Percentiles rank a stretch among this genome's conserved stretches.
phyloP scores from a whole-genome alignment of 2,113 vertebrate genomes.

The Ammospiza nelsoni region DNA sequence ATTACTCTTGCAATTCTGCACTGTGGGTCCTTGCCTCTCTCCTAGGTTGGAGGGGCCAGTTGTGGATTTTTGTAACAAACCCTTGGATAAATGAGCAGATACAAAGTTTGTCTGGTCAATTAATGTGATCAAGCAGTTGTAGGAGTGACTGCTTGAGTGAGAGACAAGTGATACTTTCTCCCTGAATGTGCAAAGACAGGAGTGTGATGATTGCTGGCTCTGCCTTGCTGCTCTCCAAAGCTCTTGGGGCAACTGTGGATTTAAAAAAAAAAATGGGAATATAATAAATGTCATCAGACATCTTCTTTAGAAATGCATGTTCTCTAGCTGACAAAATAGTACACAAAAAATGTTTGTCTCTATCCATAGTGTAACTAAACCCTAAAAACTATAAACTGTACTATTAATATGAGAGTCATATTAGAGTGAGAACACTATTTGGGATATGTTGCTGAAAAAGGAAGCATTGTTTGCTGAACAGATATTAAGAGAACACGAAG shows the following conservation, averaged over 20 bases:
- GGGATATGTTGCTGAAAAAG: neutral
- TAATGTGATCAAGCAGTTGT: neutral
- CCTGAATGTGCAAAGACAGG: neutral
- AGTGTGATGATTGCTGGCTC: neutral
- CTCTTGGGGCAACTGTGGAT: neutral
- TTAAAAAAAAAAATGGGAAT: neutral
- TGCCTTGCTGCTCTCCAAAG: neutral
- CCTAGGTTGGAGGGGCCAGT: accelerated
- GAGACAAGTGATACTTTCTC: neutral
- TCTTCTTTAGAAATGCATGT: neutral
- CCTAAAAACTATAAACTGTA: neutral
- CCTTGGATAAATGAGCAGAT: neutral
- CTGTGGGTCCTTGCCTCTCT: neutral
- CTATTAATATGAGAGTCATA: no score
- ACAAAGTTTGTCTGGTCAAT: neutral
- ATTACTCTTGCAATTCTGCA: neutral
- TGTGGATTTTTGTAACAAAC: neutral
- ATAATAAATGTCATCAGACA: neutral
- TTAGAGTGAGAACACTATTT: neutral
- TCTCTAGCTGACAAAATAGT: neutral
- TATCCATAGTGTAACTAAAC: neutral
- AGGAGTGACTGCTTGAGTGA: neutral
- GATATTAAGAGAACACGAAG: neutral
- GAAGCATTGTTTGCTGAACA: neutral
- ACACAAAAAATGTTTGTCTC: neutral